These are phyloP conservation scores for Allophyes oxyacanthae DNA, from an alignment of 2,888 invertebrate species.

Conservation along the genomic window DNA sequence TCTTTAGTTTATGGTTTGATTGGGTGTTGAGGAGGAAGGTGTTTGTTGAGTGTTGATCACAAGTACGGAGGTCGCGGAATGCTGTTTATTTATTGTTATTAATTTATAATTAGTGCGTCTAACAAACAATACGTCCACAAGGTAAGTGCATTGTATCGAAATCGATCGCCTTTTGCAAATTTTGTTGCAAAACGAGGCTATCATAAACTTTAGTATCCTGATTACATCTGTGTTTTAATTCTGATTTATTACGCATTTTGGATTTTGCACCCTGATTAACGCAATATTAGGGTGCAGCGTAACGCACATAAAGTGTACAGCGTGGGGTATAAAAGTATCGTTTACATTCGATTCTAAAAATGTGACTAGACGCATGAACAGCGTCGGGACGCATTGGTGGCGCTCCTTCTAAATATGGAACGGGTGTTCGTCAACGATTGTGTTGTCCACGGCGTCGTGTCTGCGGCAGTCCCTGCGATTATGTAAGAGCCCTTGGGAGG, in stretches of 20 bases:
- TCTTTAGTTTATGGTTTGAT: constrained; percentile 85
- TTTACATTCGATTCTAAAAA: constrained; percentile 87
- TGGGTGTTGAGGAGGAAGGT: constrained; percentile 83
- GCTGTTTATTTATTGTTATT: constrained; percentile 86
- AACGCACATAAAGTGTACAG: constrained; percentile 55
- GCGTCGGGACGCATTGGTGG: constrained; percentile 77
- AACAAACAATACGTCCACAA: constrained; percentile 69
- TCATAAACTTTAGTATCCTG: constrained; percentile 48
- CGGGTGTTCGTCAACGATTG: constrained; percentile 75
- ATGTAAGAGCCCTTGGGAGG: constrained; percentile 82
- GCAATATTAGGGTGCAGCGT: constrained; percentile 56
- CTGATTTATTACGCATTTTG: constrained; percentile 77
- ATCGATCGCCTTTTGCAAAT: constrained; percentile 21
- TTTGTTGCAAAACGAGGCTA: constrained; percentile 32
- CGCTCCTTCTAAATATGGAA: constrained; percentile 88
- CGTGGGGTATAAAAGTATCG: constrained; percentile 75
- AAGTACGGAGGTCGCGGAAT: constrained; percentile 84
- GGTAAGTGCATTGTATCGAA: constrained; percentile 68
- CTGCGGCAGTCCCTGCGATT: constrained; percentile 73
- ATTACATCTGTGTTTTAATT: constrained; percentile 66
- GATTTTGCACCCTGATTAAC: constrained; percentile 64
- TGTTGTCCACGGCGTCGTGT: constrained; percentile 70
- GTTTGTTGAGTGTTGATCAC: constrained; percentile 79
- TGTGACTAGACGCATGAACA: constrained; percentile 83
- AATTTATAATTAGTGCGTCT: constrained; percentile 79